Conservation (phyloP, 2,888 invertebrate species). For the Amphimallon solstitiale region DNA sequence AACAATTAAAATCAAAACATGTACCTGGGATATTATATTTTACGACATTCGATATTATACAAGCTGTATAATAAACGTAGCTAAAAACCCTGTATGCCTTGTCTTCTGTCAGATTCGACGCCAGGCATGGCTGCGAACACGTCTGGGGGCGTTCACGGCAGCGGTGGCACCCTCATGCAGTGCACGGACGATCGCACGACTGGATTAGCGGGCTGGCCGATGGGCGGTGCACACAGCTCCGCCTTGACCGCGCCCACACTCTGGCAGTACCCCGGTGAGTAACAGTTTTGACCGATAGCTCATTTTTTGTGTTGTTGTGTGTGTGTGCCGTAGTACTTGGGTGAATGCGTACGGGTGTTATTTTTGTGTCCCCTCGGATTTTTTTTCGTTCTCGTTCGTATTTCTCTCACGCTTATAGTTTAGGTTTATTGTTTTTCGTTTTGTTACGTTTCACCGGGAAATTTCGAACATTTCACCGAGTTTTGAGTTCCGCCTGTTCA, state of each 20-base stretch:
- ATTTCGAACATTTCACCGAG: not conserved
- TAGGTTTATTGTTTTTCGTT: not conserved
- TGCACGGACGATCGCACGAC: conserved; percentile 73
- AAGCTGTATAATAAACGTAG: conserved; percentile 1
- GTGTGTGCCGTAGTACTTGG: conserved; percentile 22
- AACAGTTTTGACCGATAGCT: conserved; percentile 39
- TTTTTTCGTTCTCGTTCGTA: conserved; percentile 20
- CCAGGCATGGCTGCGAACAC: conserved; percentile 74
- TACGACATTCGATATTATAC: not conserved
- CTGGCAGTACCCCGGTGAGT: conserved; percentile 85
- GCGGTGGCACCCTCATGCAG: conserved; percentile 69
- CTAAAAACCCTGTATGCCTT: conserved; percentile 39
- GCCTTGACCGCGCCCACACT: conserved; percentile 74
- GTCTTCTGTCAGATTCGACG: conserved; percentile 57
- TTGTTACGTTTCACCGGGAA: not conserved
- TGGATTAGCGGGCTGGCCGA: conserved; percentile 65
- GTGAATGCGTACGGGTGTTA: conserved; percentile 19
- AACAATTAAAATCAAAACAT: not conserved
- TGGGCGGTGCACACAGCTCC: conserved; percentile 66
- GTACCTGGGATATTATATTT: not conserved
- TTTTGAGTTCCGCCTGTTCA: not conserved
- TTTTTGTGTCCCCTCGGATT: conserved; percentile 42
- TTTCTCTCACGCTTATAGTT: too few relatives aligned
- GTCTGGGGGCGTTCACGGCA: conserved; percentile 68
- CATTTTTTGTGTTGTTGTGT: conserved; percentile 40